Base-by-base conservation (phyloP, 1,140 invertebrate species). In the Nymphalis io region DNA sequence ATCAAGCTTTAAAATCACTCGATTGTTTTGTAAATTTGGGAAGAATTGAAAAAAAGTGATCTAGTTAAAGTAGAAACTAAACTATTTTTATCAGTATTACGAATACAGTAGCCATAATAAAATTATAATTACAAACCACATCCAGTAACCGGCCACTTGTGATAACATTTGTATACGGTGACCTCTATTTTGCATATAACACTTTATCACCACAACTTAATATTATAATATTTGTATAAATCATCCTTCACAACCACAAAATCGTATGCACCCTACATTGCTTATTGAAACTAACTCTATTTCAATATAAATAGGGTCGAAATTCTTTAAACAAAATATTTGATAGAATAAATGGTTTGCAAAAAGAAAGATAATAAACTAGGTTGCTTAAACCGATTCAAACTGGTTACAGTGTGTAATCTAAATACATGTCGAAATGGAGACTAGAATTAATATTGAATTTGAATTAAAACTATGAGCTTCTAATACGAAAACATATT, bases 341-440 rank as follows among this genome's bases (percentile, higher is more conserved):
- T 57, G 61, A 75, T 73, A 75, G 60, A 44, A 42, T 58, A 46
- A 46, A 57, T n/a, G 38, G 74, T 81, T 81, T 79, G 79, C 81
- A 81, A 83, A 84, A 82, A 83, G 61, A 73, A 75, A 72, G 79
- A 84, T 84, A 84, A 74, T 80, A 72, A 83, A 80, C 67, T 84
- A 76, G 81, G 82, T 84, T 81, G 78, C 57, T 66, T 42, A 48
- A 75, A 78, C 79, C 68, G 62, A 78, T 70, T 72, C 46, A 16
- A 42, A 73, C 82, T 39, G 75, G 81, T 72, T 77, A 4, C 44
- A 1, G 6, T 3, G 20, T 21, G 18, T 53, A 20, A 10, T 12
- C 18, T 15, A 2, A 55, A 55, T 55, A 23, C 51, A 13, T 55
- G 51, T 27, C 21, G 51, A 16, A 55, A 55, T 55, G 15, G 20